Evolutionary conservation across 2,113 vertebrate genomes (phyloP), one percentile per base, ranked within the genome.

Genomic region (Alosa alosa): DNA sequence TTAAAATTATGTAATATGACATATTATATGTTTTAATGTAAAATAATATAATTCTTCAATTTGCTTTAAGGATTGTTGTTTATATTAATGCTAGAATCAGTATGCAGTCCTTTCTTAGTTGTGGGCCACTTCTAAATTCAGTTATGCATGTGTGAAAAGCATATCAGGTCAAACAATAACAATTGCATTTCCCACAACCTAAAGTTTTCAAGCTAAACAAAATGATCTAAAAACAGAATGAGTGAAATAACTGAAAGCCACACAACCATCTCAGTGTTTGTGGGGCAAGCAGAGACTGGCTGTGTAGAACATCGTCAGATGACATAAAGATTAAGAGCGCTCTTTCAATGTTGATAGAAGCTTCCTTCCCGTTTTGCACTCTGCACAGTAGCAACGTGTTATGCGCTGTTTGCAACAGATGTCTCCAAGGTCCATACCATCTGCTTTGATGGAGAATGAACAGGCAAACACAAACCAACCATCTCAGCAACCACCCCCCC

Each of bases 351-450:
- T 75, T 75, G 68, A 75, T 25, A 75, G 68, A 75, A 36, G 68
- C 68, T 31, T 75, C n/a, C 68, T 75, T 75, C 1, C 68, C 68
- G 68, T 36, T 75, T 31, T 31, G 68, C 68, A 36, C 68, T 13
- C 68, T 75, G 68, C 68, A 75, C 68, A 75, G 68, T 75, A 75
- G 68, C 68, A 75, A 75, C 68, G 9, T 75, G 68, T 75, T 75
- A 86, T 83, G 64, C 64, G 81, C 46, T 84, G 86, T 83, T 86
- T 84, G 68, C 20, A 86, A 78, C n/a, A 50, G 5, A 13, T 83
- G 68, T 82, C 82, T 86, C 68, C 81, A 86, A 84, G 86, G 75
- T 17, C 83, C 64, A 83, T 75, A 13, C 82, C 49, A 44, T 84
- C 82, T 36, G 75, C 49, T 60, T 84, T 86, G 46, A 81, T 83